phyloP scores from a whole-genome alignment of 1,140 invertebrate species.

The Tetragnatha versicolor region DNA sequence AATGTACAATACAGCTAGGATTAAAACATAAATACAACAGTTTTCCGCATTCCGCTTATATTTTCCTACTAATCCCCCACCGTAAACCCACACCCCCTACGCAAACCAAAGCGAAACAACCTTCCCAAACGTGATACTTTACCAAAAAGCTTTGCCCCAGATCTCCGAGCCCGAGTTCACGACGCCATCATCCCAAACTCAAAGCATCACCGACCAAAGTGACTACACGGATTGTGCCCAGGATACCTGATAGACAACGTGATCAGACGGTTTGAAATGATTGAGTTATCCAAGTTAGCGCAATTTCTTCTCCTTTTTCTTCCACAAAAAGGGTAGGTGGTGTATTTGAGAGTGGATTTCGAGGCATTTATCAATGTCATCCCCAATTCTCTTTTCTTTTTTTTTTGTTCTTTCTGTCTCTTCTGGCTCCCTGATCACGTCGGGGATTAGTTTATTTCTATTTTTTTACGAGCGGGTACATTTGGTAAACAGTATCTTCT shows the following conservation, averaged over 20 bases:
- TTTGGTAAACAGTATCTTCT: slow-evolving; percentile 14
- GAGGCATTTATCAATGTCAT: slow-evolving; percentile 44
- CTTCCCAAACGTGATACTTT: too few species aligned
- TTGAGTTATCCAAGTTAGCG: slow-evolving; percentile 30
- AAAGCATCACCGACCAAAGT: too few species aligned
- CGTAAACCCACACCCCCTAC: too few species aligned
- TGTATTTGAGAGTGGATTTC: slow-evolving; percentile 1
- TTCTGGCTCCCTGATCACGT: background rate
- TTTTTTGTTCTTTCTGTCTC: background rate
- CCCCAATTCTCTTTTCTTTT: background rate
- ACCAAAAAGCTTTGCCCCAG: too few species aligned
- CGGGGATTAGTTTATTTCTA: slow-evolving; percentile 16
- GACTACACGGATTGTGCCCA: background rate
- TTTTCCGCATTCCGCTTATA: too few species aligned
- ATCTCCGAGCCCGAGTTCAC: too few species aligned
- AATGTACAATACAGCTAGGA: too few species aligned
- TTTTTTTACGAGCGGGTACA: background rate
- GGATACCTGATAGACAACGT: slow-evolving; percentile 28
- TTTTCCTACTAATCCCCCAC: too few species aligned
- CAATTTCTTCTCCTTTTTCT: slow-evolving; percentile 14
- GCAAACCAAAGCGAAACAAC: too few species aligned
- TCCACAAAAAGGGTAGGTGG: background rate
- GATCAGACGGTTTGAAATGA: slow-evolving; percentile 26
- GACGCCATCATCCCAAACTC: too few species aligned
- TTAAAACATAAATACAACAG: too few species aligned